Base-by-base conservation (phyloP, 2,888 invertebrate species). In the Mimumesa dahlbomi region DNA sequence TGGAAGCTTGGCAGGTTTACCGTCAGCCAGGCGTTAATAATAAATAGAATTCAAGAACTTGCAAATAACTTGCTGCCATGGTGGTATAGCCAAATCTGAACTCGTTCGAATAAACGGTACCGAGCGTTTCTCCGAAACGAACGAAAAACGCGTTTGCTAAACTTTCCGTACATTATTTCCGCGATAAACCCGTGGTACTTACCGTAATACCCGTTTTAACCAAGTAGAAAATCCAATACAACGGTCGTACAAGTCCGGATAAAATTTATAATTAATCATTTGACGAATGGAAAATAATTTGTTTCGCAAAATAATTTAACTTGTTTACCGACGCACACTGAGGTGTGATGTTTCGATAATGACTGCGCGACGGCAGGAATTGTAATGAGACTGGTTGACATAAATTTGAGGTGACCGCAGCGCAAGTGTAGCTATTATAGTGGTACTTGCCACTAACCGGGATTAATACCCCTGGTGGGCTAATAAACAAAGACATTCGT, bases 391-490 rank as follows among this genome's bases (percentile, higher is more conserved):
- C 49, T 38, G 63, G 49, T 43, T 59, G 61, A 64, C 62, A 62
- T 77, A 71, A 74, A 77, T 77, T 77, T 59, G 45, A 19, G 45
- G 25, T 57, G 74, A 77, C 58, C 71, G 64, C 67, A 42, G 64
- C 58, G 56, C 71, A 57, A 64, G 64, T 70, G 73, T 68, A 70
- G 64, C 59, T 58, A 65, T 76, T 75, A 73, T 78, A 70, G 48
- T 52, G 70, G 59, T 58, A 69, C 73, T 78, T 78, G 66, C 64
- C 62, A 56, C 62, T 68, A 70, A 70, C 67, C 57, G 42, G 67
- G 63, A 79, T 79, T 73, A 79, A 75, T 79, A 79, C 70, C 56
- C 65, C 42, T 21, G 22, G 38, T 18, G 36, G 62, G 58, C 66
- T 77, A 77, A 66, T 73, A 77, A 76, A 58, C 63, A 56, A 66